These are phyloP conservation scores for Rissa tridactyla DNA, from an alignment of 2,113 vertebrate species.

Conservation along the genomic window DNA sequence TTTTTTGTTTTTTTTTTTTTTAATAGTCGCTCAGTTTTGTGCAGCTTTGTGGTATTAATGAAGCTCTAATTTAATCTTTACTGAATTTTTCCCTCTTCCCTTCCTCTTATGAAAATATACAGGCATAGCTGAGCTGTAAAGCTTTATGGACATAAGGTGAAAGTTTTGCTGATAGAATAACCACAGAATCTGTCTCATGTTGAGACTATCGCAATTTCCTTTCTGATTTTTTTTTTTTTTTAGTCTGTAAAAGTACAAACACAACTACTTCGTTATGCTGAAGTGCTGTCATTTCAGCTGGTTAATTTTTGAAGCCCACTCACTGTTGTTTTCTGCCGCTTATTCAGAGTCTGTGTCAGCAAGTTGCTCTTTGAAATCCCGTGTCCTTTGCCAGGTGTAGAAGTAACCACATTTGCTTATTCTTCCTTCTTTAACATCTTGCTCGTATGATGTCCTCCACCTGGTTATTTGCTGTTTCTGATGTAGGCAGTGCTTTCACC, in stretches of 20 bases:
- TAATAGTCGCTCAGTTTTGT: neutral
- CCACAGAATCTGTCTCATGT: neutral
- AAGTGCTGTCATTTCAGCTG: neutral
- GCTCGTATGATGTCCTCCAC: neutral
- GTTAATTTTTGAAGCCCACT: neutral
- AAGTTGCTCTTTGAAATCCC: neutral
- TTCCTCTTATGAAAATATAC: neutral
- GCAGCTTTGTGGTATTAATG: constrained; percentile 1
- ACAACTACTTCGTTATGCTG: neutral
- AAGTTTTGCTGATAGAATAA: neutral
- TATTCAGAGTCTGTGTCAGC: neutral
- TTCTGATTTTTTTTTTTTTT: neutral
- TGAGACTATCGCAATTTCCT: neutral
- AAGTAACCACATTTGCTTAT: neutral
- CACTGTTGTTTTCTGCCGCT: neutral
- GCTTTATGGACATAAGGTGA: neutral
- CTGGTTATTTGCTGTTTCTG: neutral
- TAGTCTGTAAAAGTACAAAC: neutral
- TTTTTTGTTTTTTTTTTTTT: neutral
- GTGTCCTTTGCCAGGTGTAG: neutral
- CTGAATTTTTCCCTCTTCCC: neutral
- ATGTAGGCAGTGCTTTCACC: neutral
- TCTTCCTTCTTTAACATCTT: neutral
- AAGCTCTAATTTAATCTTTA: neutral
- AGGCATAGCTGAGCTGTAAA: neutral